These are phyloP conservation scores for Neotoxoptera formosana DNA, from an alignment of 1,140 invertebrate genomes.

Conservation along the genomic window DNA sequence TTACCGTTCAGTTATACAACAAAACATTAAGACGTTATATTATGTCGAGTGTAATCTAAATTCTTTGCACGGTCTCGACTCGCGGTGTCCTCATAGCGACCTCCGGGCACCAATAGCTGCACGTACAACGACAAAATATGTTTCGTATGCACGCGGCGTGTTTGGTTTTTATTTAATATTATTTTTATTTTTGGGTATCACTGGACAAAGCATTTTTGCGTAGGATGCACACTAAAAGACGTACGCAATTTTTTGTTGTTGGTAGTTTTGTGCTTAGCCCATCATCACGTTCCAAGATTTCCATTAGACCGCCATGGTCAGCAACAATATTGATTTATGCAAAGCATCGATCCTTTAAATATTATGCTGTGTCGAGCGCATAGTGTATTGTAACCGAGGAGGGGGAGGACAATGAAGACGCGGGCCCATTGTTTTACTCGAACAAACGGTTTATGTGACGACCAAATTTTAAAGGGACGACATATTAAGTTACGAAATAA, in stretches of 20 bases:
- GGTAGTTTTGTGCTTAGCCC: not conserved
- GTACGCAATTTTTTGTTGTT: slow-evolving; percentile 16
- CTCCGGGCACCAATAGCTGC: slow-evolving; percentile 49
- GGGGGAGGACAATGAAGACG: not conserved
- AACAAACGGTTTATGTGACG: not conserved
- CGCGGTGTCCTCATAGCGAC: slow-evolving; percentile 26
- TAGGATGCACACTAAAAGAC: slow-evolving; percentile 20
- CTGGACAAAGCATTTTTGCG: slow-evolving; percentile 41
- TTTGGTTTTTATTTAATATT: not conserved
- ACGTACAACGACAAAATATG: slow-evolving; percentile 12
- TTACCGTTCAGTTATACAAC: not conserved
- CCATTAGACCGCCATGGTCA: slow-evolving; percentile 27
- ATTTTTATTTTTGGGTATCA: slow-evolving; percentile 9
- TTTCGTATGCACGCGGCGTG: slow-evolving; percentile 29
- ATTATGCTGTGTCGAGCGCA: slow-evolving; percentile 26
- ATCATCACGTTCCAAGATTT: slow-evolving; percentile 39
- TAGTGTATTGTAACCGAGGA: slow-evolving; percentile 1
- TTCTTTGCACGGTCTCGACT: not conserved
- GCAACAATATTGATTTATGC: slow-evolving; percentile 50
- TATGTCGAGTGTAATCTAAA: not conserved
- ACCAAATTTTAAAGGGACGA: slow-evolving; percentile 20
- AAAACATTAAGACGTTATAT: slow-evolving; percentile 2
- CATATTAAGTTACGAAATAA: not conserved
- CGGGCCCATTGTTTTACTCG: slow-evolving; percentile 11
- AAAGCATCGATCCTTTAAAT: slow-evolving; percentile 42